A percentile compares a stretch with the other conserved stretches of the same genome.
phyloP scores from a whole-genome alignment of 2,797 vertebrate genomes.

The Schizopygopsis malacanthus region DNA sequence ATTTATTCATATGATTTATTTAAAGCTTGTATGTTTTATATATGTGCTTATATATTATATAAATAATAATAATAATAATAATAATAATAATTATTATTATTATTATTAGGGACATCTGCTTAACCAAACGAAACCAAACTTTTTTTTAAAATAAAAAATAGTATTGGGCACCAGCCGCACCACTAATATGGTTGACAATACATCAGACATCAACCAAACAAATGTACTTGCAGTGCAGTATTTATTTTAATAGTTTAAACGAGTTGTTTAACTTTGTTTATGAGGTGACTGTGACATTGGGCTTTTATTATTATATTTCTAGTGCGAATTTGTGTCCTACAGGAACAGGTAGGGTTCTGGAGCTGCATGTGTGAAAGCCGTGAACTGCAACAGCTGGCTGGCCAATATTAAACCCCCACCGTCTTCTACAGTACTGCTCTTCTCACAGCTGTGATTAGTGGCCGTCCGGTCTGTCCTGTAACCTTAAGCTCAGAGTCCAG shows the following conservation, averaged over 20 bases:
- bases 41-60: background rate
- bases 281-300: slow-evolving; percentile 51
- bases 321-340: slow-evolving; percentile 43
- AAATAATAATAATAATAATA: background rate
- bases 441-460: slow-evolving; percentile 62
- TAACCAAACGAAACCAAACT: background rate
- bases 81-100: background rate
- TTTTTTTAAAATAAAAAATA: no score
- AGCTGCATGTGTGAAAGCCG: slow-evolving; percentile 50
- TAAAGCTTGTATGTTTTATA: background rate
- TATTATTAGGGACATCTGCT: background rate
- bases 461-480: slow-evolving; percentile 57
- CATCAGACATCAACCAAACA: background rate
- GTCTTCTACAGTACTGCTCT: slow-evolving; percentile 58
- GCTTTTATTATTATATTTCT: slow-evolving; percentile 38
- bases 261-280: background rate
- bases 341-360: slow-evolving; percentile 51
- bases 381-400: slow-evolving; percentile 61
- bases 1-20: no score
- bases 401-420: slow-evolving; percentile 62
- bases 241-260: background rate
- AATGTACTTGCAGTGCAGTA: background rate
- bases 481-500: slow-evolving; percentile 43
- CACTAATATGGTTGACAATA: background rate
- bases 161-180: no score